Base-by-base conservation (phyloP, 2,888 invertebrate genomes). In the Sturmia bella region DNA sequence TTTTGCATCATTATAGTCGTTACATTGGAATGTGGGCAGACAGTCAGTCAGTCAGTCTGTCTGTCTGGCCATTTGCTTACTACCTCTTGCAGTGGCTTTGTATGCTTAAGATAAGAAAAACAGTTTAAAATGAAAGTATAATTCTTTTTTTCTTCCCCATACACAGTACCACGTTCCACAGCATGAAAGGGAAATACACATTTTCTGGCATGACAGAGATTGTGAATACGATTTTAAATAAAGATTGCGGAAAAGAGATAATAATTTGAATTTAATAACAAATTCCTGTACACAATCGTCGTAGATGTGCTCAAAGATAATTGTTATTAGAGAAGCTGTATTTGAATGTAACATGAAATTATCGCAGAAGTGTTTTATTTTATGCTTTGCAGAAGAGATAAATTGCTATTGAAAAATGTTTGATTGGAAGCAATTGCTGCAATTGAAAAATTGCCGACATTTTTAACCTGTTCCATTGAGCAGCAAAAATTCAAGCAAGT, bases 231-330 rank as follows among this genome's bases (percentile, higher is more conserved):
- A 76, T 69, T 50, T 52, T 17, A 3, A 45, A 52, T 61, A 68
- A 52, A 69, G 61, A 76, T 69, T 69, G 61, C 52, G 68, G 52
- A 76, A 61, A 68, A 61, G 43, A 76, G 76, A 76, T 61, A 76
- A 76, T 69, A 69, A 76, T 76, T 76, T 76, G 76, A 76, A 76
- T 76, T 69, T 76, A 76, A 76, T 76, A 69, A 69, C 69, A 76
- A 76, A 76, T 76, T 76, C 61, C 39, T 61, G 50, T 24, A 57
- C 39, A 59, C 39, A 59, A 75, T 75, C 66, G 27, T 75, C 66
- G 27, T 13, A 45, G 76, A 76, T 69, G 43, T 69, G 61, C 37
- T 76, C 54, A 39, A 21, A 63, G 76, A 76, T 69, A 76, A 61
- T 37, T 45, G 32, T 37, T 54, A 45, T 54, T 54, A 54, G 52